Evolutionary conservation across 1,140 invertebrate species (phyloP), one percentile per base, ranked within the genome.

Genomic region (Proales similis): DNA sequence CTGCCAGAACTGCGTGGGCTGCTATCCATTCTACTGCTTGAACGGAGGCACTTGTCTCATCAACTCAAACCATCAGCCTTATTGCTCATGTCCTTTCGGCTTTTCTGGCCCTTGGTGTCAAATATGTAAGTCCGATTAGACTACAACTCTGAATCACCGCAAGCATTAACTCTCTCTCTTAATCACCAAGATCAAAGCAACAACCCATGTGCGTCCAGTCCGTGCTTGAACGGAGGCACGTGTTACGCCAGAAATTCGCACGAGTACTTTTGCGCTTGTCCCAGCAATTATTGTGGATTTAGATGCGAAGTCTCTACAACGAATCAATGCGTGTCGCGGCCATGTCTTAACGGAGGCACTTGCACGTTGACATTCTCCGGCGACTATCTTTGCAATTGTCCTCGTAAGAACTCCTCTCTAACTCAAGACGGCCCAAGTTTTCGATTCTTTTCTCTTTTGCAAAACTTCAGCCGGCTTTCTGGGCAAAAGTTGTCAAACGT

Each of bases 121-220:
- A n/a, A n/a, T n/a, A n/a, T n/a, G n/a, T n/a, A n/a, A n/a, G n/a
- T n/a, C n/a, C n/a, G n/a, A n/a, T n/a, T n/a, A n/a, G n/a, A n/a
- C n/a, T n/a, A n/a, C n/a, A n/a, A n/a, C n/a, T n/a, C n/a, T n/a
- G n/a, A n/a, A n/a, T n/a, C n/a, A n/a, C n/a, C n/a, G n/a, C n/a
- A n/a, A n/a, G n/a, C n/a, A n/a, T n/a, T n/a, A n/a, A n/a, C n/a
- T n/a, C n/a, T n/a, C n/a, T n/a, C n/a, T n/a, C n/a, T n/a, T n/a
- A n/a, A n/a, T n/a, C n/a, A n/a, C n/a, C n/a, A n/a, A n/a, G n/a
- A n/a, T n/a, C 33, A 20, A 36, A 38, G 38, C 22, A n/a, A n/a
- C n/a, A 17, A 53, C 27, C 42, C 48, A 36, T 53, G 48, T 38
- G 38, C 48, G 12, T 53, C 48, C 4, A 53, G 48, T 39, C 48